Evolutionary conservation across 2,888 invertebrate genomes (phyloP), one percentile per base, ranked within the genome.

Genomic region (Spodoptera picta): DNA sequence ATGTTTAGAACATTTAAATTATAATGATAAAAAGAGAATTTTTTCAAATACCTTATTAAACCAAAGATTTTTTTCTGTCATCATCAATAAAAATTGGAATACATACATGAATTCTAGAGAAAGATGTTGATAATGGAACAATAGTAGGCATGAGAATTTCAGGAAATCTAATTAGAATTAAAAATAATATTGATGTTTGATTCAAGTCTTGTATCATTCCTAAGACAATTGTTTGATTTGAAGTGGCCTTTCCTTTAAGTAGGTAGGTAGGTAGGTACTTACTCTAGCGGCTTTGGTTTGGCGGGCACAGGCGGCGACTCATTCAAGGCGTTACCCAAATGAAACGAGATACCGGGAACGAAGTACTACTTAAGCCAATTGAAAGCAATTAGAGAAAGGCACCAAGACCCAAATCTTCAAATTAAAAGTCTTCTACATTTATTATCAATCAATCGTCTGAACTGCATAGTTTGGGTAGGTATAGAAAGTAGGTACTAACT

Each of bases 291-390:
- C 65, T 60, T 57, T 75, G 41, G 54, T 47, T 57, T 75, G 41
- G 54, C 50, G 59, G 53, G 70, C 51, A 50, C 49, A 46, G 48
- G 61, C 59, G 53, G 14, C 57, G 67, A 61, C 50, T 61, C 48
- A 48, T 57, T 53, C 61, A 61, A 80, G 77, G 75, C 80, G 77
- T 81, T 65, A 72, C 71, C 79, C 71, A 64, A 71, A 69, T 66
- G 73, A 69, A 81, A 75, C 62, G 48, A 72, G 77, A 81, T 67
- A 75, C 72, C 50, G 60, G 60, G 64, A 64, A 65, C 44, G 24
- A 59, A 48, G 50, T 59, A 67, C 74, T 74, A 81, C 76, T 77
- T 71, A 59, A 42, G 61, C 59, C 77, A 82, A 82, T 83, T 80
- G 75, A 82, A 73, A 79, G 73, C 73, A 83, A 83, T 83, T 70